Percentiles rank a stretch among this genome's conserved stretches.
Evolutionary conservation across 2,888 invertebrate species (phyloP).

Genomic region (Parelbella ahira): DNA sequence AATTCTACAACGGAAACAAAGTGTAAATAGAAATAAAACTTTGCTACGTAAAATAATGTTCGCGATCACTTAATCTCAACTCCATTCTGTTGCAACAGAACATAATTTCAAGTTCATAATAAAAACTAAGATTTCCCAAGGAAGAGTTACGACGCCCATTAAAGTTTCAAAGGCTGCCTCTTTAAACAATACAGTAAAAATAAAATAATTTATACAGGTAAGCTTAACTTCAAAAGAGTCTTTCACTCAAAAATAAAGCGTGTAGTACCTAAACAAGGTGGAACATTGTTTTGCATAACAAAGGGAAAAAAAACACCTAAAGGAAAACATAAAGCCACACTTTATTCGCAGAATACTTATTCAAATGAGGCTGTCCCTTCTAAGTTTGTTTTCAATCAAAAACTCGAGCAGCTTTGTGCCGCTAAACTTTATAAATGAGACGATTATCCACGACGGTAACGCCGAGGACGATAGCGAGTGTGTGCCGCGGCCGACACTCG

Average conservation of each 20-base stretch:
- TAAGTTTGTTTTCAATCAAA: slow-evolving; percentile 82
- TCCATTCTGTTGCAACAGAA: neutral
- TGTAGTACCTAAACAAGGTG: slow-evolving; percentile 81
- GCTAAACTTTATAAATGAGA: slow-evolving; percentile 81
- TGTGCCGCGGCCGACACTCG: slow-evolving; percentile 35
- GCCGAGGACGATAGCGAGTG: slow-evolving; percentile 57
- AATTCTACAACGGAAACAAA: too few species aligned
- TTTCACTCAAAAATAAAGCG: slow-evolving; percentile 81
- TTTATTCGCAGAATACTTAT: slow-evolving; percentile 81
- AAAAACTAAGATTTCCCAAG: slow-evolving; percentile 54
- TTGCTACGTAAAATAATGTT: too few species aligned
- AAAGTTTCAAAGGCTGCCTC: slow-evolving; percentile 68
- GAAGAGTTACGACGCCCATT: slow-evolving; percentile 63
- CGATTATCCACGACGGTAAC: slow-evolving; percentile 71
- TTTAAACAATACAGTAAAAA: slow-evolving; percentile 77
- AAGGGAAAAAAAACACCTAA: slow-evolving; percentile 79
- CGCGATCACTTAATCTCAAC: too few species aligned
- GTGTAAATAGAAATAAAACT: too few species aligned
- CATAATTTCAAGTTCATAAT: slow-evolving; percentile 1
- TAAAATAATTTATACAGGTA: slow-evolving; percentile 79
- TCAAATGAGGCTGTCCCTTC: slow-evolving; percentile 81
- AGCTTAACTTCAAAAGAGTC: slow-evolving; percentile 80
- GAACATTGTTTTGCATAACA: slow-evolving; percentile 81
- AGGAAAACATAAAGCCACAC: slow-evolving; percentile 81
- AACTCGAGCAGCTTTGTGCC: slow-evolving; percentile 78